Percentiles rank a stretch among this genome's conserved stretches.
Conservation (phyloP, 2,888 invertebrate genomes). For the Drosophila neonasuta region DNA sequence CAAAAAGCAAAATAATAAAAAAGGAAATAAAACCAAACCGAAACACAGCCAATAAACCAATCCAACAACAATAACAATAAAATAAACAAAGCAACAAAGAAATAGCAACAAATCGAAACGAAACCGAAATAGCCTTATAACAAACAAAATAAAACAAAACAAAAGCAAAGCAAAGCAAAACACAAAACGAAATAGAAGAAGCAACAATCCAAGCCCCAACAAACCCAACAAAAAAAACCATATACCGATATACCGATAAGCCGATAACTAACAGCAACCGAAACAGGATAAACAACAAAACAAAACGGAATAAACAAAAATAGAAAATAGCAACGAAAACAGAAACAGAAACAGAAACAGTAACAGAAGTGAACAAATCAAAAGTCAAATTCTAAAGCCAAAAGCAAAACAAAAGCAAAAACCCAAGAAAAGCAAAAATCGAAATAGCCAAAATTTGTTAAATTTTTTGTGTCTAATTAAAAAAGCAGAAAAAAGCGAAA, state of each 20-base stretch:
- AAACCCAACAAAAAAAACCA: slow-evolving; percentile 26
- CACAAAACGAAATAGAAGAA: slow-evolving; percentile 7
- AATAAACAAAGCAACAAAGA: slow-evolving; percentile 37
- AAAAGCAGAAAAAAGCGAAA: slow-evolving; percentile 1
- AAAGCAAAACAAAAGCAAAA: slow-evolving; percentile 51
- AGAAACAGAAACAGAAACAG: slow-evolving; percentile 49
- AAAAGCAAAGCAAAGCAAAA: slow-evolving; percentile 10
- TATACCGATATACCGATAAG: slow-evolving; percentile 28
- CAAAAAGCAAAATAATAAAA: slow-evolving; percentile 10
- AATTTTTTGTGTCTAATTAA: slow-evolving; percentile 66
- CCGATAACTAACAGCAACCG: slow-evolving; percentile 42
- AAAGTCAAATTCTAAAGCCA: slow-evolving; percentile 63
- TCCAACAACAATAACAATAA: slow-evolving; percentile 42
- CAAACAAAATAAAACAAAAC: slow-evolving; percentile 18
- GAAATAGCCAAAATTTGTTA: slow-evolving; percentile 79
- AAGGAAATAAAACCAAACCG: slow-evolving; percentile 46
- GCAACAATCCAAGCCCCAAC: slow-evolving; percentile 9
- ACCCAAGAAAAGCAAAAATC: slow-evolving; percentile 45
- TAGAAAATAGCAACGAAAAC: slow-evolving; percentile 49
- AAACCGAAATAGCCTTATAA: slow-evolving; percentile 61
- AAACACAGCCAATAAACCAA: slow-evolving; percentile 52
- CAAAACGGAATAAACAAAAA: slow-evolving; percentile 28
- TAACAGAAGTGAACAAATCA: slow-evolving; percentile 52
- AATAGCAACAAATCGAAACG: slow-evolving; percentile 59
- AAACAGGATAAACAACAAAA: slow-evolving; percentile 42